A percentile compares a stretch with the other conserved stretches of the same genome.
Evolutionary conservation across 1,140 invertebrate genomes (phyloP).

Genomic region (Aphelinus atriplicis): DNA sequence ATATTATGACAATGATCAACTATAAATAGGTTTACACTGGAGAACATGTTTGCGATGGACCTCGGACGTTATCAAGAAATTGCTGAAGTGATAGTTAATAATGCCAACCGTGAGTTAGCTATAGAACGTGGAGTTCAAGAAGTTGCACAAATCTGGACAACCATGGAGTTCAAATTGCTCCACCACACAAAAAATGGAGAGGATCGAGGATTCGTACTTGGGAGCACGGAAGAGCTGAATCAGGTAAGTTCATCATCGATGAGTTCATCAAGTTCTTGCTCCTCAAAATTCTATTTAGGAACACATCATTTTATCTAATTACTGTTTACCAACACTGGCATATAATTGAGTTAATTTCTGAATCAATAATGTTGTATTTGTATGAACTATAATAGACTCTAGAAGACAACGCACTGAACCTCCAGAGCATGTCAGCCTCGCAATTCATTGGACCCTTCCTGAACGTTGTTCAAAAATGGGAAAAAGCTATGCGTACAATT

Average conservation of each 20-base stretch:
- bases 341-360: not conserved
- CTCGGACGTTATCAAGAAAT: constrained; percentile 85
- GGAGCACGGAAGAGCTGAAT: constrained; percentile 82
- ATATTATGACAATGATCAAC: too few species aligned
- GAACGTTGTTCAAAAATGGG: constrained; percentile 82
- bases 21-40: constrained; percentile 76
- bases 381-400: constrained; percentile 56
- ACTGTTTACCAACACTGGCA: too few species aligned
- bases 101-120: constrained; percentile 86
- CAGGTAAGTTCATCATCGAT: constrained; percentile 62
- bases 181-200: constrained; percentile 72
- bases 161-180: constrained; percentile 76
- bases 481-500: constrained; percentile 80
- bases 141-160: constrained; percentile 79
- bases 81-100: constrained; percentile 84
- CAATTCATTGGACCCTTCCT: constrained; percentile 90
- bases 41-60: constrained; percentile 93
- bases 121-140: constrained; percentile 88
- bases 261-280: not conserved
- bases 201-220: constrained; percentile 78
- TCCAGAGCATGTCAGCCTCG: constrained; percentile 91
- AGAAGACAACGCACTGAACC: constrained; percentile 88
- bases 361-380: not conserved
- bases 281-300: too few species aligned
- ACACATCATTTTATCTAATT: too few species aligned